phyloP scores from a whole-genome alignment of 2,113 vertebrate genomes.

The Atrichornis clamosus region DNA sequence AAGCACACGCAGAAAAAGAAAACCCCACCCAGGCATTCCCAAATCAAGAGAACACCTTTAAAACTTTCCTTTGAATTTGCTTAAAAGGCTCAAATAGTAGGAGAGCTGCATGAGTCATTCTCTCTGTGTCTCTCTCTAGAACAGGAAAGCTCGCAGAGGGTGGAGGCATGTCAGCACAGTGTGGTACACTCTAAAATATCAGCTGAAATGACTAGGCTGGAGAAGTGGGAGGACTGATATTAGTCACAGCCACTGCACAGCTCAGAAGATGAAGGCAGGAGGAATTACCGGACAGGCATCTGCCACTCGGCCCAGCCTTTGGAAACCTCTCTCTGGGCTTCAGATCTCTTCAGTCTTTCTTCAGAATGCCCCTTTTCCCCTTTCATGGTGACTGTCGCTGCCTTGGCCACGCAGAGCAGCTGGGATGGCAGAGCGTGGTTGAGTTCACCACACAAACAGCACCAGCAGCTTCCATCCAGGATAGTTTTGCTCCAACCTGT shows the following conservation, averaged over 20 bases:
- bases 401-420: background rate
- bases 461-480: background rate
- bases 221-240: conserved; percentile 67
- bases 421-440: background rate
- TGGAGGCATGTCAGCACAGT: conserved; percentile 62
- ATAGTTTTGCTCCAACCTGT: background rate
- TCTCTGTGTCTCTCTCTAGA: conserved; percentile 59
- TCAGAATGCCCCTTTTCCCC: background rate
- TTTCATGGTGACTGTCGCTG: background rate
- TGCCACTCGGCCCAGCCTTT: conserved; percentile 25
- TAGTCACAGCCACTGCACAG: conserved; percentile 63
- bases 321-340: background rate
- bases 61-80: conserved; percentile 59
- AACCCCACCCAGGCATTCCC: conserved; percentile 60
- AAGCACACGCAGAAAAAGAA: conserved; percentile 11
- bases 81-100: conserved; percentile 42
- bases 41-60: conserved; percentile 58
- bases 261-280: conserved; percentile 50
- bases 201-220: conserved; percentile 69
- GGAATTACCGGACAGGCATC: conserved; percentile 40
- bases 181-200: conserved; percentile 64
- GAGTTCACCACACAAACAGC: background rate
- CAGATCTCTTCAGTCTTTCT: background rate
- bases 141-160: conserved; percentile 68
- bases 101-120: conserved; percentile 59